phyloP scores from a whole-genome alignment of 2,797 vertebrate genomes.

The Linurgus olivaceus region DNA sequence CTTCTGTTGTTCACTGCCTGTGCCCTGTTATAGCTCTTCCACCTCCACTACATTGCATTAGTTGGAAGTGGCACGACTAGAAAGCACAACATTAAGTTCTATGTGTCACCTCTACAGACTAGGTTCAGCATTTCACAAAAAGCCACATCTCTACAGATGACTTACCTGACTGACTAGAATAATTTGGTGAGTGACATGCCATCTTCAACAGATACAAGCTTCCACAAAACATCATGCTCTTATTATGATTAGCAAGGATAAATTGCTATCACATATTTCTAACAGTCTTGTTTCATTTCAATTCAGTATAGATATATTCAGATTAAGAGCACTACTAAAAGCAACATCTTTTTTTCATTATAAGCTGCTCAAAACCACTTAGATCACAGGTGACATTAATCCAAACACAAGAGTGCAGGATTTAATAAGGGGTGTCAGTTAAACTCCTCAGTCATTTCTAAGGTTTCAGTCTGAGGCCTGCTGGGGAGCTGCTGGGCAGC shows the following conservation, averaged over 20 bases:
- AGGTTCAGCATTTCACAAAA: neutral
- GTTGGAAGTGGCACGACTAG: rapidly evolving
- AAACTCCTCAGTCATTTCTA: neutral
- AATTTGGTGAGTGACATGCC: neutral
- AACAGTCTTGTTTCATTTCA: neutral
- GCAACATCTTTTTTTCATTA: neutral
- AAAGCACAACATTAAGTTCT: neutral
- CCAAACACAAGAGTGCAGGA: neutral
- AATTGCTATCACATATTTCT: neutral
- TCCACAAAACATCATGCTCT: neutral
- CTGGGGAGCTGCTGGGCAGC: neutral
- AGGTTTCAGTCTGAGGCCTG: neutral
- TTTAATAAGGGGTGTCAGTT: neutral
- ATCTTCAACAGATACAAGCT: neutral
- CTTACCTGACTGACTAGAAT: neutral
- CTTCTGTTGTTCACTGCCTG: neutral
- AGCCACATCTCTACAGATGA: neutral
- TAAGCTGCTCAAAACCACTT: neutral
- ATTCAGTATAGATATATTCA: neutral
- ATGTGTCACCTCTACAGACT: neutral
- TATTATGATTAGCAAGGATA: neutral
- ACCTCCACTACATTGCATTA: neutral
- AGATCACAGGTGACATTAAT: neutral
- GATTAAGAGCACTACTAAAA: neutral
- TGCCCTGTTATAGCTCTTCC: neutral